A percentile compares a stretch with the other conserved stretches of the same genome.
These are phyloP conservation scores for Chloroclysta siterata DNA, from an alignment of 2,888 invertebrate species.

Conservation along the genomic window DNA sequence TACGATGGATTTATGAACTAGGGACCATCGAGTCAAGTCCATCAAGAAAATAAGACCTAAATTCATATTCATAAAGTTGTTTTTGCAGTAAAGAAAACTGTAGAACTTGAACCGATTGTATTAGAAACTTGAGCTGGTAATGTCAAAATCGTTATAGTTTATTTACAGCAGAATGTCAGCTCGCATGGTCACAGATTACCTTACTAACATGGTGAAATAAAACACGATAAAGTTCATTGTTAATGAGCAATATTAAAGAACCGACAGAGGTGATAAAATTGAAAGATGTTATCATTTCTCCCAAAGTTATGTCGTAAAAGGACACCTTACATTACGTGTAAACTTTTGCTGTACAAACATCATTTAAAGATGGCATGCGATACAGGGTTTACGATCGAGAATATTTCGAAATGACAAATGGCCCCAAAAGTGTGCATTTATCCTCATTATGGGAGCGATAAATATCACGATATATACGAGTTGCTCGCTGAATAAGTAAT, in stretches of 20 bases:
- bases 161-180: conserved; percentile 11
- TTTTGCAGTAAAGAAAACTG: conserved; percentile 13
- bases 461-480: conserved; percentile 31
- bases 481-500: conserved; percentile 10
- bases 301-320: conserved; percentile 19
- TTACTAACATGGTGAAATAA: conserved; percentile 7
- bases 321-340: conserved; percentile 16
- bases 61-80: conserved; percentile 8
- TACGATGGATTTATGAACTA: conserved; percentile 24
- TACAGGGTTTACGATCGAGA: conserved; percentile 20
- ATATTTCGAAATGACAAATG: conserved; percentile 30
- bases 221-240: conserved; percentile 21
- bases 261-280: conserved; percentile 35
- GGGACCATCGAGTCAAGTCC: conserved; percentile 1
- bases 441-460: conserved; percentile 25
- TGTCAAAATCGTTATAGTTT: conserved; percentile 20
- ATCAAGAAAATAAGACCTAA: conserved; percentile 7
- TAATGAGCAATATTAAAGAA: conserved; percentile 29
- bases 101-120: conserved; percentile 16
- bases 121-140: conserved; percentile 20
- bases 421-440: conserved; percentile 20
- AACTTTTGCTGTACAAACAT: conserved; percentile 21
- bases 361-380: conserved; percentile 22
- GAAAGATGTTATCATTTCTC: conserved; percentile 26
- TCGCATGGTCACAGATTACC: conserved; percentile 10